Evolutionary conservation across 1,140 invertebrate genomes (phyloP), one percentile per base, ranked within the genome.

Genomic region (Teleopsis dalmanni): DNA sequence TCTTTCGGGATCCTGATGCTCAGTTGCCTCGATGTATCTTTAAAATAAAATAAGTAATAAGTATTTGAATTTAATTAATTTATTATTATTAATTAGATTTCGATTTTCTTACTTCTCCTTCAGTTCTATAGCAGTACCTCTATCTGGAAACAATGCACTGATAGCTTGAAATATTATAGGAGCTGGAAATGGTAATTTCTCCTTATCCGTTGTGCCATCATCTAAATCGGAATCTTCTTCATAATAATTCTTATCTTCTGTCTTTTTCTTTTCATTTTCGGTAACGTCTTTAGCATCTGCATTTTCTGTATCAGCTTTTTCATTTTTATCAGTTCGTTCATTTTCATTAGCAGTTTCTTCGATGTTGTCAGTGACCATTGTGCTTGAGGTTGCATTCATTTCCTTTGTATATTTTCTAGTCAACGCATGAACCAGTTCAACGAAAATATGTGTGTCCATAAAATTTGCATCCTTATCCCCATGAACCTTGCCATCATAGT

Each of bases 401-500:
- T 87, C 84, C 53, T 86, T 85, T 27, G 81, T 83, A 60, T 89
- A 84, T 61, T 82, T 85, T 11, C 78, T 75, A 62, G 83, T 76
- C 6, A 96, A 71, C 3, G 88, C 84, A 69, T 95, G 85, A 0
- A 97, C 91, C 29, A 97, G 71, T 57, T 95, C 90, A n/a, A 96
- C 83, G 74, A 97, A 94, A 19, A 95, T 80, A 45, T 93, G 84
- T 74, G 97, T 93, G 63, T 96, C 91, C 61, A 96, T 90, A 58
- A 92, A 91, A 9, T 88, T 88, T 22, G 84, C 82, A 73, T 93
- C 89, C 57, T 85, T 81, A 64, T 96, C 92, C n/a, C 91, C 81
- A 67, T 81, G 77, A 45, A 96, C 92, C 79, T 95, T 95, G 35
- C 93, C 94, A 75, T 98, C 94, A 72, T 98, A 98, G 76, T 98